Conservation (phyloP, 2,888 invertebrate species). For the Rotaria sp. region DNA sequence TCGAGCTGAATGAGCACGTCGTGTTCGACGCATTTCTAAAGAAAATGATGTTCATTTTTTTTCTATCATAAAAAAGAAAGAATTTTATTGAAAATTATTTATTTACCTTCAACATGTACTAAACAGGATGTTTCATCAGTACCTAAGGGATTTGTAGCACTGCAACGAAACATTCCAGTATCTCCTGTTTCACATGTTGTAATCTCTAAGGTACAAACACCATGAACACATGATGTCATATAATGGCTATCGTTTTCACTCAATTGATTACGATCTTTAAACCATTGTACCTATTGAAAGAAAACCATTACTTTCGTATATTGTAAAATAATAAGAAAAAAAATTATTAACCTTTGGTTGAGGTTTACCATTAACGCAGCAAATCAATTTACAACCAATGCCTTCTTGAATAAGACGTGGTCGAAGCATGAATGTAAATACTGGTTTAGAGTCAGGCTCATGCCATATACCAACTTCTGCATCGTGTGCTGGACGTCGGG, state of each 20-base stretch:
- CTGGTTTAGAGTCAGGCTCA: constrained; percentile 63
- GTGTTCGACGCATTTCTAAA: neutral
- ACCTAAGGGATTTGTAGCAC: constrained; percentile 85
- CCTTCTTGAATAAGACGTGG: constrained; percentile 94
- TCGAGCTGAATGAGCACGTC: neutral
- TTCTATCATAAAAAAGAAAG: rapidly evolving
- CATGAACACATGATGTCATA: constrained; percentile 80
- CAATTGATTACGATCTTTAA: constrained; percentile 82
- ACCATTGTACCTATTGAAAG: constrained; percentile 58
- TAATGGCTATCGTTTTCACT: constrained; percentile 72
- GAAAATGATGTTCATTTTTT: too few species aligned
- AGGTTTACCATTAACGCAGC: constrained; percentile 89
- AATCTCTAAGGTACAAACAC: constrained; percentile 93
- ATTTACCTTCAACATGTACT: constrained; percentile 77
- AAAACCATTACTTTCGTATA: neutral
- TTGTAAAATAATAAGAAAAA: neutral
- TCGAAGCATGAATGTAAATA: constrained; percentile 93
- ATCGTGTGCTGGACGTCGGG: constrained; percentile 44
- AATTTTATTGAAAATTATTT: neutral
- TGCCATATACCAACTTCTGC: constrained; percentile 34
- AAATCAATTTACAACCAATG: constrained; percentile 85
- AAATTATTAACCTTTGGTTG: constrained; percentile 63
- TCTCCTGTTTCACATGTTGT: constrained; percentile 85
- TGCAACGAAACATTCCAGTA: constrained; percentile 88
- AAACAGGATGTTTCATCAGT: constrained; percentile 88